Percentiles rank a stretch among this genome's conserved stretches.
Evolutionary conservation across 2,113 vertebrate genomes (phyloP).

Genomic region (Hipposideros armiger): DNA sequence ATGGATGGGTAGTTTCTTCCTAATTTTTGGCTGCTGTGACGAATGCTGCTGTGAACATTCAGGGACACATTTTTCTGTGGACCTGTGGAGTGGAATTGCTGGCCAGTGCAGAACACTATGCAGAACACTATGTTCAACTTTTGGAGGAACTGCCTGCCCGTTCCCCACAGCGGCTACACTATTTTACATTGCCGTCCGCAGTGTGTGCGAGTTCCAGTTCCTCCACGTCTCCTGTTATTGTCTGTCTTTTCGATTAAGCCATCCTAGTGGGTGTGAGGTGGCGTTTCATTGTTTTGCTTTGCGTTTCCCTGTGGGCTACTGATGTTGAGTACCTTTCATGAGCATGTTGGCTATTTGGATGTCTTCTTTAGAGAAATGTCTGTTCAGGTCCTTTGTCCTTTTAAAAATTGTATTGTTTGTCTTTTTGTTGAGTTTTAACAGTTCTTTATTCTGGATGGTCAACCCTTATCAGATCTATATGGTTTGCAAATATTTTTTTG

Average conservation of each 20-base stretch:
- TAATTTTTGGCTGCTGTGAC: not conserved
- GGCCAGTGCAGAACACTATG: not conserved
- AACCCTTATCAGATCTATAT: not conserved
- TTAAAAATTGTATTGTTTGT: not conserved
- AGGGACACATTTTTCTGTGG: not conserved
- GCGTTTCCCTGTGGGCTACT: not conserved
- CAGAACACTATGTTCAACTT: not conserved
- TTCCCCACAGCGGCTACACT: not conserved
- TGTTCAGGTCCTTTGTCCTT: not conserved
- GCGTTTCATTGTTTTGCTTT: not conserved
- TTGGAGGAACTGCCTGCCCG: not conserved
- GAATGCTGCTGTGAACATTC: not conserved
- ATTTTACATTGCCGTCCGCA: not conserved
- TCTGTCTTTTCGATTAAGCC: not conserved
- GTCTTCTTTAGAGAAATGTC: not conserved
- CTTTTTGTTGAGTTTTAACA: not conserved
- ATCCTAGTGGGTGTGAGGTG: not conserved
- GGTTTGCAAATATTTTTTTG: not conserved
- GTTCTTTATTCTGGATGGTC: not conserved
- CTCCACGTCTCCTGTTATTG: not conserved
- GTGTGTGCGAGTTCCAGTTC: not conserved
- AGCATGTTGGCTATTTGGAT: not conserved
- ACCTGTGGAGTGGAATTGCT: not conserved
- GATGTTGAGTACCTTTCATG: not conserved
- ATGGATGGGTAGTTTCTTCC: not conserved